Evolutionary conservation across 2,888 invertebrate species (phyloP), one percentile per base, ranked within the genome.

Genomic region (Drosophila paranaensis): DNA sequence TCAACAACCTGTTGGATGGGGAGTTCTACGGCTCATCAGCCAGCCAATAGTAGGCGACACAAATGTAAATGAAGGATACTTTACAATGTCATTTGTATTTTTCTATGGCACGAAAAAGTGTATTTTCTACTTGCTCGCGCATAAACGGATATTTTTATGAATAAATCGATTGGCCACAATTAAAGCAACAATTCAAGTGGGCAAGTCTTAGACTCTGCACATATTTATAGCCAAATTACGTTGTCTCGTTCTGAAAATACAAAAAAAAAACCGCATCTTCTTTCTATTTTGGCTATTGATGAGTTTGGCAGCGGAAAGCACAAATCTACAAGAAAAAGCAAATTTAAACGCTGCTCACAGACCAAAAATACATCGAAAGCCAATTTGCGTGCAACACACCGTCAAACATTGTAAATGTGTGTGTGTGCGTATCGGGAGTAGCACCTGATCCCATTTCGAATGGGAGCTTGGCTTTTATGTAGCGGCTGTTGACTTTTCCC

Each of bases 401-500:
- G 63, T 53, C 74, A 83, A 74, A 61, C 74, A 50, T 58, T 40
- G 57, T 61, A 60, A 56, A 14, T 33, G 30, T 33, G 30, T 33
- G 37, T 61, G 62, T 67, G 62, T 62, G 70, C 35, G 20, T 56
- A 66, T 50, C 33, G 3, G 11, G 48, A 16, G 33, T 50, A 16
- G 33, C 77, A 83, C 77, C 81, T 89, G 74, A 48, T 65, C 73
- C 64, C 66, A 62, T 58, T 81, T 45, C 14, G 48, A 45, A 50
- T 43, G 64, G 56, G 46, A 48, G 55, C 55, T 79, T 72, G 77
- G 76, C 79, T 89, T 79, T 81, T 67, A 79, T 77, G 70, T 75
- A 74, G 68, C 73, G 77, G 73, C 71, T 83, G 89, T 86, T 88
- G 86, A 88, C 89, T 86, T 83, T 81, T 74, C 81, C 71, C 83